Evolutionary conservation across 2,113 vertebrate genomes (phyloP), one percentile per base, ranked within the genome.

Genomic region (Saccopteryx leptura): DNA sequence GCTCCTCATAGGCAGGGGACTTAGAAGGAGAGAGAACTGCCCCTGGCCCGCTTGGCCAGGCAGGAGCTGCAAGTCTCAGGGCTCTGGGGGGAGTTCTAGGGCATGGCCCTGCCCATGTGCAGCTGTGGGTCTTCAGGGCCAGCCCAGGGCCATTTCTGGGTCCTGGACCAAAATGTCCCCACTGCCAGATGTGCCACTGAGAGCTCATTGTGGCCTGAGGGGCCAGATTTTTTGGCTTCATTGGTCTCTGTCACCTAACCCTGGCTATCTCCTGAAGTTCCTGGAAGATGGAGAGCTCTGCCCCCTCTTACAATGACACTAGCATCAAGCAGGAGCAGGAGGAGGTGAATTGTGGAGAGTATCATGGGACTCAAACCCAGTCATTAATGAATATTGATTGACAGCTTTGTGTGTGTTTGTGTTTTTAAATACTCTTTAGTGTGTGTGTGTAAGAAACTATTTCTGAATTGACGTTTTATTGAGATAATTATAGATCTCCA

Each of bases 331-430:
- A 69, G 54, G 48, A 89, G 17, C 21, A 4, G 68, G 21, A 23
- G 10, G 60, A 54, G 4, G 12, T 52, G 24, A 81, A 63, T 26
- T 65, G 18, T 4, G 39, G 23, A 2, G 2, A 85, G 10, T 24
- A 2, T 14, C 1, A 4, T 24, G 46, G 39, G 9, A 28, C 60
- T 48, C 79, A 54, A 11, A 50, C 46, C 1, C 0, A 0, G 39
- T 15, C 79, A 18, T 48, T 9, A 6, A 14, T 81, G 56, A 54
- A 1, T 76, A 48, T 65, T 89, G 60, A 91, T 5, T 23, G 54
- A 82, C n/a, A 39, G 31, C 19, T 60, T 85, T 18, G 12, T 66
- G 56, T 56, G 28, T 26, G 33, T 63, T 5, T 65, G 48, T 17
- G 2, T 52, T 69, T 92, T 86, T 61, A 17, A n/a, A 66, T 9